phyloP scores from a whole-genome alignment of 2,888 invertebrate genomes.

The Parapristionchus giblindavisi region DNA sequence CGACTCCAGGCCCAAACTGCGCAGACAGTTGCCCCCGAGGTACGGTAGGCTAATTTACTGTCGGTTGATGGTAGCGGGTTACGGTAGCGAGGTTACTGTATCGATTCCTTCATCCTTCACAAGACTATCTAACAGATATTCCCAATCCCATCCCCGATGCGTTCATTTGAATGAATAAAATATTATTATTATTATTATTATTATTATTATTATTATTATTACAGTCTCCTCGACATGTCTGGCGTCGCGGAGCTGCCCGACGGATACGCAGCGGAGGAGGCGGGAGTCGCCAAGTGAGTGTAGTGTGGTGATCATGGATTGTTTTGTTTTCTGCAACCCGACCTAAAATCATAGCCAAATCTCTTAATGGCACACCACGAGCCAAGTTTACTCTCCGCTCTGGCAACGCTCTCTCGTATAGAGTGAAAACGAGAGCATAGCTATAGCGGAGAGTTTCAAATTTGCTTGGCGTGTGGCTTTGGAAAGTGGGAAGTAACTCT shows the following conservation, averaged over 20 bases:
- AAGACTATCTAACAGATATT: too few species aligned
- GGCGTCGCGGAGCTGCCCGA: conserved; percentile 50
- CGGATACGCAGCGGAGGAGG: conserved; percentile 12
- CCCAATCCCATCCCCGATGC: too few species aligned
- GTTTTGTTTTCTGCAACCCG: neutral
- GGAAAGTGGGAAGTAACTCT: neutral
- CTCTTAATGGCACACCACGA: too few species aligned
- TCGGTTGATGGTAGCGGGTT: neutral
- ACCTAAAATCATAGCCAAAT: neutral
- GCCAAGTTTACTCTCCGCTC: too few species aligned
- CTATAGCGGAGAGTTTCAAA: neutral
- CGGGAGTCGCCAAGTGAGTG: conserved; percentile 17
- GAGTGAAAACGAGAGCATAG: neutral
- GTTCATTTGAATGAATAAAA: too few species aligned
- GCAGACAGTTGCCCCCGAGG: conserved; percentile 24
- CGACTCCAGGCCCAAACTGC: neutral
- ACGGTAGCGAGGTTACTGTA: neutral
- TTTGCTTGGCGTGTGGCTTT: neutral
- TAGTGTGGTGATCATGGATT: neutral
- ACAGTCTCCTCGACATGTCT: conserved; percentile 59
- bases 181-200: too few species aligned
- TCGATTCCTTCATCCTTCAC: too few species aligned
- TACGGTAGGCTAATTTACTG: neutral
- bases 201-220: too few species aligned
- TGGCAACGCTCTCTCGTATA: too few species aligned